A percentile compares a stretch with the other conserved stretches of the same genome.
Conservation (phyloP, 2,113 vertebrate genomes). For the Microtus montanus region DNA sequence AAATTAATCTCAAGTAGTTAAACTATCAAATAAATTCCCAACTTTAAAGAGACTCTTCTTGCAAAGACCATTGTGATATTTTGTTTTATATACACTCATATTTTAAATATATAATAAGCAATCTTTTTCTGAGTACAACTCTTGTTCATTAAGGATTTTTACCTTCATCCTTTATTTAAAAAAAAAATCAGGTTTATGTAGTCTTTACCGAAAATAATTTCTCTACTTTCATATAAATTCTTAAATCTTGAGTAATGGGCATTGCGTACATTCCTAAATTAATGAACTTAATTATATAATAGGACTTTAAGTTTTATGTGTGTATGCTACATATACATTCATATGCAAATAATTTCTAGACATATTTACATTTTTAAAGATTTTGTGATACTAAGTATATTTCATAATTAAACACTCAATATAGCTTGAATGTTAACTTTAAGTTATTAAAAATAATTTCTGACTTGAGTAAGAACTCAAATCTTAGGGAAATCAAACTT, state of each 20-base stretch:
- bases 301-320: conserved; percentile 59
- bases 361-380: conserved; percentile 38
- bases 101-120: conserved; percentile 32
- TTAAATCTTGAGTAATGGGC: conserved; percentile 48
- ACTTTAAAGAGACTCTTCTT: background rate
- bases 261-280: conserved; percentile 63
- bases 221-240: conserved; percentile 17
- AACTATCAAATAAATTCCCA: background rate
- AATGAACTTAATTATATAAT: conserved; percentile 60
- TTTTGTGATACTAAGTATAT: background rate
- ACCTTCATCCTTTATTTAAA: conserved; percentile 56
- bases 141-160: conserved; percentile 45
- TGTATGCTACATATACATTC: background rate
- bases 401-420: background rate
- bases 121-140: conserved; percentile 33
- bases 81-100: background rate
- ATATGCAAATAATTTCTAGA: conserved; percentile 55
- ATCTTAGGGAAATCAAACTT: conserved; percentile 30
- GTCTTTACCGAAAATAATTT: conserved; percentile 32
- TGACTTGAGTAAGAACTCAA: conserved; percentile 11
- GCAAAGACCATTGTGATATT: background rate
- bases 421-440: conserved; percentile 55
- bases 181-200: conserved; percentile 49
- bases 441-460: conserved; percentile 65
- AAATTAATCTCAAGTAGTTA: conserved; percentile 47